Base-by-base conservation (phyloP, 2,888 invertebrate genomes). In the Acanthosoma haemorrhoidale region DNA sequence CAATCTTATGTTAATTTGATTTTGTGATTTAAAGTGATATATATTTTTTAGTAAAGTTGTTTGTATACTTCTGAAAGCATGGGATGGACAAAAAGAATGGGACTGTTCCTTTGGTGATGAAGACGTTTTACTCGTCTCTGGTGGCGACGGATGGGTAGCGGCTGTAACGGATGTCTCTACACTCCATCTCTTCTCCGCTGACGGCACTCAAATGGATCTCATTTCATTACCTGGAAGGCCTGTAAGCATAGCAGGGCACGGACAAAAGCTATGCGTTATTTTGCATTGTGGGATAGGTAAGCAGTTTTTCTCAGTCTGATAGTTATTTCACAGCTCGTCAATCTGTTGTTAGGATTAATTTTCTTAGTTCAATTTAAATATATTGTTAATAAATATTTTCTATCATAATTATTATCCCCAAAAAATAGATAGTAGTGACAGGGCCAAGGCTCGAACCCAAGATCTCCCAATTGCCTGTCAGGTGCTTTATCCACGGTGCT, bases 141-240 rank as follows among this genome's bases (percentile, higher is more conserved):
- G 90, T 66, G 88, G 88, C 4, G 82, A 82, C 15, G 87, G 84
- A n/a, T 84, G 94, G 77, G 85, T 96, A 31, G 95, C 91, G 1
- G 87, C 88, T 68, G 91, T 89, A 2, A 94, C 94, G 0, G 86
- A 84, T 75, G 84, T 84, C 68, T 83, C 92, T 21, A 85, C 89
- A 75, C 80, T 98, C 61, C 82, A 96, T n/a, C 80, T 97, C 4
- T 96, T 90, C 80, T 90, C 91, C 4, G 83, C 91, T 11, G 87
- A 89, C 80, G 98, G 98, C 58, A 88, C 92, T 0, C 97, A 98
- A 82, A 85, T 89, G 77, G 90, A 91, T 76, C 80, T 90, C 8
- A 80, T 93, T 66, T 84, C 86, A 1, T 79, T 92, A 61, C 88
- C 91, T 0, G 93, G 94, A 1, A 86, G 88, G 4, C 81, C 90